A percentile compares a stretch with the other conserved stretches of the same genome.
Evolutionary conservation across 2,113 vertebrate genomes (phyloP).

Genomic region (Bungarus multicinctus): DNA sequence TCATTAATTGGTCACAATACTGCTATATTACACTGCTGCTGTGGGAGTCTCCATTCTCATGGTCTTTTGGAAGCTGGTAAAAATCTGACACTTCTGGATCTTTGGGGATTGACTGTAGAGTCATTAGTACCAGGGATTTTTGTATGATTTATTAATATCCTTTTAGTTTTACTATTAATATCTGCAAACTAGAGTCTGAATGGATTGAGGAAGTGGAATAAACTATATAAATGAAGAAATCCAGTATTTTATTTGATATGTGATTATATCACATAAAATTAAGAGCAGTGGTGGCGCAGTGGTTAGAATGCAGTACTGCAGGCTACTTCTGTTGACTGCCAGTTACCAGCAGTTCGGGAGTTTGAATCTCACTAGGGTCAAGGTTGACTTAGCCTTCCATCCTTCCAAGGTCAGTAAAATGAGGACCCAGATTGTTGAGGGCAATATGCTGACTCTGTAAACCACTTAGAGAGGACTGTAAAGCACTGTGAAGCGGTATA

Average conservation of each 20-base stretch:
- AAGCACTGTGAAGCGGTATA: too few relatives aligned
- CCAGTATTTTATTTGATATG: background rate
- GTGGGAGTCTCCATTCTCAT: background rate
- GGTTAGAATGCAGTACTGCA: too few relatives aligned
- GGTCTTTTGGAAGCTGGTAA: background rate
- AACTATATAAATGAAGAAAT: background rate
- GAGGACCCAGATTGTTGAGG: too few relatives aligned
- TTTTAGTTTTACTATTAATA: background rate
- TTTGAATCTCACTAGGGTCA: too few relatives aligned
- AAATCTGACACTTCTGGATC: background rate
- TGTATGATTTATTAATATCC: background rate
- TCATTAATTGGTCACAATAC: background rate
- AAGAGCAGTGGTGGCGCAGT: too few relatives aligned
- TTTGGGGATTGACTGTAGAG: background rate
- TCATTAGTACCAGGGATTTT: background rate
- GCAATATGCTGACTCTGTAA: too few relatives aligned
- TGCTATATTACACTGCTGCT: background rate
- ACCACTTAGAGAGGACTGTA: too few relatives aligned
- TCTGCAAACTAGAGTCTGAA: background rate
- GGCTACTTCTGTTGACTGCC: too few relatives aligned
- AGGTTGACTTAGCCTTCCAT: too few relatives aligned
- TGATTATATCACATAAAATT: background rate
- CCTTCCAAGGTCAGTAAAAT: too few relatives aligned
- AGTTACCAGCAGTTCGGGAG: too few relatives aligned
- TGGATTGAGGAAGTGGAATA: background rate